phyloP scores from a whole-genome alignment of 1,140 invertebrate species.

The Microplitis demolitor region DNA sequence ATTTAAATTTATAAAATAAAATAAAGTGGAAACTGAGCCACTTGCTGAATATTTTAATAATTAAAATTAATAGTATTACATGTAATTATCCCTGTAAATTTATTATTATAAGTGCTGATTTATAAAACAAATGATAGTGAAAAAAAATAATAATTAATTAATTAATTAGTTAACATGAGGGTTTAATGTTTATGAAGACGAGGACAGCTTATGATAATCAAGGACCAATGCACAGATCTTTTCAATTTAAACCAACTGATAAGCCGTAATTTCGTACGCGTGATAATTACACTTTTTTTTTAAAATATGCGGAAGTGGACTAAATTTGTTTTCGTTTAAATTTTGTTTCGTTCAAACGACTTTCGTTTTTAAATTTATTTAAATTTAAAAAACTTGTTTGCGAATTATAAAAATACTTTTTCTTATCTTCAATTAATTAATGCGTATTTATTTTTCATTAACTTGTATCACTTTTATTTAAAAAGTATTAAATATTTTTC shows the following conservation, averaged over 20 bases:
- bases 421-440: too few species aligned
- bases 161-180: too few species aligned
- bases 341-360: too few species aligned
- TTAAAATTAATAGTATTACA: slow-evolving; percentile 57
- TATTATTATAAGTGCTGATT: slow-evolving; percentile 45
- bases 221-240: slow-evolving; percentile 39
- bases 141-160: slow-evolving; percentile 13
- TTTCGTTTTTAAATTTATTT: too few species aligned
- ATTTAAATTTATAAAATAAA: neutral
- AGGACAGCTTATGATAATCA: slow-evolving; percentile 16
- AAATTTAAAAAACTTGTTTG: too few species aligned
- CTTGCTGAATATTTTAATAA: slow-evolving; percentile 59
- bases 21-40: slow-evolving; percentile 19
- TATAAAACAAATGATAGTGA: slow-evolving; percentile 25
- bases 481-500: too few species aligned
- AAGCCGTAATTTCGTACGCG: neutral
- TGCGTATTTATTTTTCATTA: too few species aligned
- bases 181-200: slow-evolving; percentile 21
- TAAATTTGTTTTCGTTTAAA: too few species aligned
- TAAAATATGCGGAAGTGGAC: too few species aligned
- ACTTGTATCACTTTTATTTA: too few species aligned
- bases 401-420: too few species aligned
- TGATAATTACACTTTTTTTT: neutral
- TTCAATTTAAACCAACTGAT: neutral
- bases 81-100: slow-evolving; percentile 63